Conservation (phyloP, 2,113 vertebrate species). For the Mugil cephalus region DNA sequence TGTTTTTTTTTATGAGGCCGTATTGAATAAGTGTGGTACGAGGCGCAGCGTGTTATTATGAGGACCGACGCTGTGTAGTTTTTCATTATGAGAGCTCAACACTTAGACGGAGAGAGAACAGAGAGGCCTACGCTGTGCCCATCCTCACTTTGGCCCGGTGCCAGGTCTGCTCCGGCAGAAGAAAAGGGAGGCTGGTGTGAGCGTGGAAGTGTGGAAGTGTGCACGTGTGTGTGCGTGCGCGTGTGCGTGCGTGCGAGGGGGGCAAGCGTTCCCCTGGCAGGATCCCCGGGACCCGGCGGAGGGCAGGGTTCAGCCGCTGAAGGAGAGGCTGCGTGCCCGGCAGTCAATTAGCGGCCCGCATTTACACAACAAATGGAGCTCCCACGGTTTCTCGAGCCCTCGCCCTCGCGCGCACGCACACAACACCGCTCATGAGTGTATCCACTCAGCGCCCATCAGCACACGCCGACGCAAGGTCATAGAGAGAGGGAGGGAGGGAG, state of each 20-base stretch:
- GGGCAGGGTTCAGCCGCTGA: constrained; percentile 80
- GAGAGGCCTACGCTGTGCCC: constrained; percentile 56
- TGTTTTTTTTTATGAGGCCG: constrained; percentile 4
- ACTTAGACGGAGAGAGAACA: constrained; percentile 50
- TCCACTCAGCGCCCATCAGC: constrained; percentile 79
- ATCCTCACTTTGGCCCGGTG: constrained; percentile 63
- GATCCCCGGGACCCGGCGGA: constrained; percentile 73
- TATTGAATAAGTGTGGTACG: constrained; percentile 24
- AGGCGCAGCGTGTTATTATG: constrained; percentile 20
- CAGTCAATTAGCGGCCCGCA: constrained; percentile 81
- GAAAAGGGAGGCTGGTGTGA: constrained; percentile 53
- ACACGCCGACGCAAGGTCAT: constrained; percentile 78
- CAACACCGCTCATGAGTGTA: constrained; percentile 62
- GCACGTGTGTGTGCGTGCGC: background rate
- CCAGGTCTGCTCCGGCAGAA: constrained; percentile 65
- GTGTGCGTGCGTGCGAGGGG: no score
- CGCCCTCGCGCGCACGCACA: constrained; percentile 39
- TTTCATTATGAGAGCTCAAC: constrained; percentile 54
- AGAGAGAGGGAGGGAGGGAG: constrained; percentile 40
- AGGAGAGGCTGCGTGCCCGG: constrained; percentile 78
- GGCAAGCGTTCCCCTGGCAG: constrained; percentile 75
- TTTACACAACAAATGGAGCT: constrained; percentile 83
- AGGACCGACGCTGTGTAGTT: constrained; percentile 30
- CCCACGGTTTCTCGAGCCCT: constrained; percentile 57
- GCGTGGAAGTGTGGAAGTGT: constrained; percentile 11